phyloP scores from a whole-genome alignment of 2,113 vertebrate genomes.

The Polyodon spathula region DNA sequence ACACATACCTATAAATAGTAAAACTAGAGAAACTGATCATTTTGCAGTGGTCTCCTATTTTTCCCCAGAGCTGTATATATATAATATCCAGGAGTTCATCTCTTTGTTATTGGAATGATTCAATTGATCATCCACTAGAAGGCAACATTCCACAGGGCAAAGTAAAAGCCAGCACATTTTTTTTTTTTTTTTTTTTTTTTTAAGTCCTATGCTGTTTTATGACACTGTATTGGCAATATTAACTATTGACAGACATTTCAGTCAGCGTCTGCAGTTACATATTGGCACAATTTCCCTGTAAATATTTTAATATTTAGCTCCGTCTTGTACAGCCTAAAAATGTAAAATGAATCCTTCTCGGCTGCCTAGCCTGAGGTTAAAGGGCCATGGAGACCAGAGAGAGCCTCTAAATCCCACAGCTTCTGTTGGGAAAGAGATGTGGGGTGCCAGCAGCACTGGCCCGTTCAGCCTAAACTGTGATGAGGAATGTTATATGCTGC shows the following conservation, averaged over 20 bases:
- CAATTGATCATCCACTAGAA: neutral
- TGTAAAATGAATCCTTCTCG: slow-evolving; percentile 65
- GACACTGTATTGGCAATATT: no score
- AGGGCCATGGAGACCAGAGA: slow-evolving; percentile 34
- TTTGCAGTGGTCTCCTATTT: no score
- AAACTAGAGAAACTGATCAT: no score
- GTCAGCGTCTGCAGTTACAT: slow-evolving; percentile 27
- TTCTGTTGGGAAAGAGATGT: slow-evolving; percentile 51
- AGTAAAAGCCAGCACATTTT: no score
- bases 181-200: no score
- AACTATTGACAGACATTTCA: no score
- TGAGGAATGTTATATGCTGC: slow-evolving; percentile 32
- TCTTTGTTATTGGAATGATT: neutral
- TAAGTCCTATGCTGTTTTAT: no score
- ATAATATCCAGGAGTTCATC: neutral
- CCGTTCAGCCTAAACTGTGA: slow-evolving; percentile 31
- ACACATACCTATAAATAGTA: no score
- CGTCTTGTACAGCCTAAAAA: slow-evolving; percentile 42
- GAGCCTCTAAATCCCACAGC: slow-evolving; percentile 33
- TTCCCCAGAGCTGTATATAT: neutral
- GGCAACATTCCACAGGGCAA: neutral
- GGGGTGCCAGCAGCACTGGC: slow-evolving; percentile 42
- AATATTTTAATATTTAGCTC: slow-evolving; percentile 47
- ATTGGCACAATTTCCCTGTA: slow-evolving; percentile 51
- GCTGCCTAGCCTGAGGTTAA: slow-evolving; percentile 52